phyloP scores from a whole-genome alignment of 1,140 invertebrate genomes.

The Pinna nobilis region DNA sequence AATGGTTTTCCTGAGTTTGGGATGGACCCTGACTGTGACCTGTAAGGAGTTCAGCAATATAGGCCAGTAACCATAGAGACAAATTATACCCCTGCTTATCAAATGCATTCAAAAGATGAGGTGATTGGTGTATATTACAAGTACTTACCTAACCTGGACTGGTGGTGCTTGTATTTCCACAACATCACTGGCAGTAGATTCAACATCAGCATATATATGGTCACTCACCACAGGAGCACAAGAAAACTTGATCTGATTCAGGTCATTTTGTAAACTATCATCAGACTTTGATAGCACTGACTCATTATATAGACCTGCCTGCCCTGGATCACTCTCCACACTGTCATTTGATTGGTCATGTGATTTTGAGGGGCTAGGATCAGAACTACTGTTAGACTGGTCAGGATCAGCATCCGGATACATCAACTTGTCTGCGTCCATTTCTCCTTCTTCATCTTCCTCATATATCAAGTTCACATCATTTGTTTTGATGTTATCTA shows the following conservation, averaged over 20 bases:
- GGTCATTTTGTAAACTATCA: slow-evolving; percentile 11
- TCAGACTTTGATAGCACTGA: background rate
- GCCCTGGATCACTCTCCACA: slow-evolving; percentile 4
- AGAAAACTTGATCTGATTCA: background rate
- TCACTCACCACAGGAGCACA: background rate
- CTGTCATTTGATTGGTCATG: slow-evolving; percentile 15
- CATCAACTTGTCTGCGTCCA: background rate
- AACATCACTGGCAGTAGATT: slow-evolving; percentile 35
- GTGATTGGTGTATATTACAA: background rate
- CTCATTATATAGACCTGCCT: slow-evolving; percentile 1
- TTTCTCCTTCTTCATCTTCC: slow-evolving; percentile 9
- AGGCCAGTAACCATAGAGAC: too few relatives aligned
- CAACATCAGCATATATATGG: slow-evolving; percentile 30
- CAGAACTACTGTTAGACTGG: slow-evolving; percentile 4
- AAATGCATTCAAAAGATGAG: background rate
- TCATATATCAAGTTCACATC: slow-evolving; percentile 38
- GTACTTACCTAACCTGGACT: slow-evolving; percentile 23
- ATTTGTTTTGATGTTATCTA: slow-evolving; percentile 17
- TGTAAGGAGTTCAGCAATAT: background rate
- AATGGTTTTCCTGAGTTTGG: background rate
- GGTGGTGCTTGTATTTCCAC: slow-evolving; percentile 37
- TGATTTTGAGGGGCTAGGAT: background rate
- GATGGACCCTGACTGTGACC: background rate
- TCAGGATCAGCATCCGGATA: slow-evolving; percentile 3
- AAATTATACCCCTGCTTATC: background rate